phyloP scores from a whole-genome alignment of 2,888 invertebrate genomes.

The Siphlonurus alternatus region DNA sequence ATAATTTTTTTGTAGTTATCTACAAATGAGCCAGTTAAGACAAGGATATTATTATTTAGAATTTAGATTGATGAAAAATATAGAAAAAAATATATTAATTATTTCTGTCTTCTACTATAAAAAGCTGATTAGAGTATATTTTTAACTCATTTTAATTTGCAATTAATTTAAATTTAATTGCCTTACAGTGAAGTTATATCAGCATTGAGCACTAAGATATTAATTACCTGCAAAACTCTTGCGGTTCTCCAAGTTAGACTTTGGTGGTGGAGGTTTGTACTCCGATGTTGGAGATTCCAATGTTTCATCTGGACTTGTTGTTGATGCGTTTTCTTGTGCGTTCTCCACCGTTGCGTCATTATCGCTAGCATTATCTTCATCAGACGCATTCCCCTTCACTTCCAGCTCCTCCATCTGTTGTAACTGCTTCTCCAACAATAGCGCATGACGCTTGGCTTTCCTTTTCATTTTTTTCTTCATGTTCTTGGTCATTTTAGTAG shows the following conservation, averaged over 20 bases:
- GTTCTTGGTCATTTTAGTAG: slow-evolving; percentile 82
- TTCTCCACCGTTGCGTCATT: not conserved
- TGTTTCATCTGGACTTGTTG: not conserved
- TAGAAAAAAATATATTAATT: too few relatives aligned
- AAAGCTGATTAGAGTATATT: too few relatives aligned
- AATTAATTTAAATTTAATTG: too few relatives aligned
- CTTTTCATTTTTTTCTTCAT: slow-evolving; percentile 97
- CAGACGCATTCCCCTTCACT: slow-evolving; percentile 31
- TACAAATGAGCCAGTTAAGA: too few relatives aligned
- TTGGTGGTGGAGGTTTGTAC: not conserved
- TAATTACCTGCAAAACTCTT: slow-evolving; percentile 20
- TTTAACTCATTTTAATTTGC: too few relatives aligned
- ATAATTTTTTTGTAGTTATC: too few relatives aligned
- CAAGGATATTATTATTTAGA: too few relatives aligned
- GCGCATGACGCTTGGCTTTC: slow-evolving; percentile 81
- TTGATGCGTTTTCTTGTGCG: not conserved
- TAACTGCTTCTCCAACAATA: slow-evolving; percentile 82
- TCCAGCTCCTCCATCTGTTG: slow-evolving; percentile 87
- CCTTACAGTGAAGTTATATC: too few relatives aligned
- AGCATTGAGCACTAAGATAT: too few relatives aligned
- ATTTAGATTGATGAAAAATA: too few relatives aligned
- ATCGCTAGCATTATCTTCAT: not conserved
- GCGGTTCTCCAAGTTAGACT: slow-evolving; percentile 18
- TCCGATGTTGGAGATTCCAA: not conserved
- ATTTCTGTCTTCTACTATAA: too few relatives aligned